Conservation (phyloP, 2,113 vertebrate genomes). For the Lophura nycthemera region DNA sequence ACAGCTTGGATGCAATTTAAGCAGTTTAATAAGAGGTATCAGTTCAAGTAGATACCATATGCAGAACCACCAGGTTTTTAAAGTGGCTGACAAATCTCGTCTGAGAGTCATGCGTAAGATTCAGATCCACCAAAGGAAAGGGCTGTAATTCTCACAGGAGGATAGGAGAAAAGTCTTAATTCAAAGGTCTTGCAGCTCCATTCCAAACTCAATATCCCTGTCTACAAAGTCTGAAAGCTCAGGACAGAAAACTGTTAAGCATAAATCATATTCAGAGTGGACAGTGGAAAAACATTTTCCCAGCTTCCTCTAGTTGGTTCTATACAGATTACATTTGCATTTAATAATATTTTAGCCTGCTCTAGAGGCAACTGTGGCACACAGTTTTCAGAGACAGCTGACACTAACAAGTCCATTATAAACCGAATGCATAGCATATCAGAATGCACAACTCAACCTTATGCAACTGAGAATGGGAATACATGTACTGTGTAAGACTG, state of each 20-base stretch:
- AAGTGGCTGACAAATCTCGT: background rate
- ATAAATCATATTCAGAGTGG: background rate
- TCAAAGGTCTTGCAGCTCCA: background rate
- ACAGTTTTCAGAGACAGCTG: background rate
- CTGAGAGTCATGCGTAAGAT: background rate
- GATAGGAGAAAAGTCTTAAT: background rate
- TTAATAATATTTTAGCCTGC: background rate
- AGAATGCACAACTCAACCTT: background rate
- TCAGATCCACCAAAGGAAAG: background rate
- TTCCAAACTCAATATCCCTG: background rate
- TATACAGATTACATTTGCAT: background rate
- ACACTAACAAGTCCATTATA: background rate
- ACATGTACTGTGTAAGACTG: background rate
- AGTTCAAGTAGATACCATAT: background rate
- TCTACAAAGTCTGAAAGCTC: background rate
- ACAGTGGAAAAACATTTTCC: background rate
- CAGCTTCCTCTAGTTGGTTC: background rate
- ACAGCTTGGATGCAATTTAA: background rate
- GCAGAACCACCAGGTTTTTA: background rate
- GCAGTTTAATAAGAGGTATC: background rate
- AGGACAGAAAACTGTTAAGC: background rate
- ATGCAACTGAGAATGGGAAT: rapidly evolving
- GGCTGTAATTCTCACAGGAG: background rate
- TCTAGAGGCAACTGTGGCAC: background rate
- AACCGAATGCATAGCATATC: background rate